phyloP scores from a whole-genome alignment of 2,113 vertebrate species.

The Epinephelus lanceolatus region DNA sequence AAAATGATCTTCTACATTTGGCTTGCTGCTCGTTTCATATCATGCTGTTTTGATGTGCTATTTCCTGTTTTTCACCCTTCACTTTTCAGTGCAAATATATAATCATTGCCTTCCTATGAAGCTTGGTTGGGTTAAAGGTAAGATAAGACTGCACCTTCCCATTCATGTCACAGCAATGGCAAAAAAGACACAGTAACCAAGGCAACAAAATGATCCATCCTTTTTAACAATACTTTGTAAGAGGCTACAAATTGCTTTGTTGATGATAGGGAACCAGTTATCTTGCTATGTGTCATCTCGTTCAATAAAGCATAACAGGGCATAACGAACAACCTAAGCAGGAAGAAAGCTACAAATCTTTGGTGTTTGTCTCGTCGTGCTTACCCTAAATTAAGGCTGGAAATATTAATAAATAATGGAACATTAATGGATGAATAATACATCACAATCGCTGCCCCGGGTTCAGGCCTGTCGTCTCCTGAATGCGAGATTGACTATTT shows the following conservation, averaged over 20 bases:
- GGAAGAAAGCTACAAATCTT: constrained; percentile 44
- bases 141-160: constrained; percentile 35
- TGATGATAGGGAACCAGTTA: constrained; percentile 38
- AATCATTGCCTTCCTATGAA: not conserved
- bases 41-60: constrained; percentile 13
- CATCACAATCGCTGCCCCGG: not conserved
- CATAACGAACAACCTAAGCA: not conserved
- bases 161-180: constrained; percentile 71
- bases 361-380: constrained; percentile 18
- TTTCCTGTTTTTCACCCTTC: not conserved
- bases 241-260: constrained; percentile 47
- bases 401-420: constrained; percentile 45
- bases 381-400: constrained; percentile 16
- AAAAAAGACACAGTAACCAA: constrained; percentile 37
- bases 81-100: constrained; percentile 18
- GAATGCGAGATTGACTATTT: constrained; percentile 67
- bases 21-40: constrained; percentile 31
- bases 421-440: constrained; percentile 55
- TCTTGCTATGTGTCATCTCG: constrained; percentile 11
- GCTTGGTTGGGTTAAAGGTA: constrained; percentile 6
- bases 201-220: constrained; percentile 35
- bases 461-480: constrained; percentile 16
- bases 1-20: constrained; percentile 19
- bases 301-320: constrained; percentile 20
- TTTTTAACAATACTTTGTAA: constrained; percentile 28